phyloP scores from a whole-genome alignment of 2,797 vertebrate species.

The Myotis myotis region DNA sequence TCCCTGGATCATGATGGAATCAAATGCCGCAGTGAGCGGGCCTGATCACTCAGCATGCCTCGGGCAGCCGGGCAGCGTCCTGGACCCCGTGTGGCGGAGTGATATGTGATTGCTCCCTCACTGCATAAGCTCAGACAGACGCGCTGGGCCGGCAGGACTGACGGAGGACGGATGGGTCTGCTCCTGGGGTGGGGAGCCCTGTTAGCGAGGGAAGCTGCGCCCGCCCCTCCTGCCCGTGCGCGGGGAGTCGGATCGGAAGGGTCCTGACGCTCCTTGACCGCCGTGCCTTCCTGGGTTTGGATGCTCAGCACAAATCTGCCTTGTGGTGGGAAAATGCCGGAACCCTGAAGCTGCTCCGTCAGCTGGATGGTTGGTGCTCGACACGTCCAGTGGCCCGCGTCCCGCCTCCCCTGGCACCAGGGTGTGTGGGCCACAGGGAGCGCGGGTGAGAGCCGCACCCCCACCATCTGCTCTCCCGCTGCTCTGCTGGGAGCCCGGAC shows the following conservation, averaged over 20 bases:
- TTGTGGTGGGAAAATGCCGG: background rate
- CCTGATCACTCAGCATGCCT: background rate
- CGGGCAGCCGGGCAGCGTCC: too few relatives aligned
- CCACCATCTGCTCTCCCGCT: background rate
- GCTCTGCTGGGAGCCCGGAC: background rate
- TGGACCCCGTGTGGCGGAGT: background rate
- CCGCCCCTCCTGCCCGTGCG: background rate
- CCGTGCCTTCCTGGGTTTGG: background rate
- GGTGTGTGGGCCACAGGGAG: background rate
- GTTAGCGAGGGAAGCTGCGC: background rate
- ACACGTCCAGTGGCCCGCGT: background rate
- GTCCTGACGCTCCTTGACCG: background rate
- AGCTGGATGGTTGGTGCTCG: background rate
- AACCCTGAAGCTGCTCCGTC: background rate
- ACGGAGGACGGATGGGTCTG: rapidly evolving
- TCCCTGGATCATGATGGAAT: background rate
- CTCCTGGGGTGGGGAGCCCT: background rate
- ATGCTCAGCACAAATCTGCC: background rate
- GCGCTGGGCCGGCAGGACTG: background rate
- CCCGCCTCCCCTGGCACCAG: background rate
- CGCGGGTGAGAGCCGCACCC: rapidly evolving
- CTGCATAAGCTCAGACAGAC: background rate
- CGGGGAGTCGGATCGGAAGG: background rate
- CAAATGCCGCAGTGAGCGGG: rapidly evolving
- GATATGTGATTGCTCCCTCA: background rate